These are phyloP conservation scores for Tinea trinotella DNA, from an alignment of 2,888 invertebrate genomes.

Conservation along the genomic window DNA sequence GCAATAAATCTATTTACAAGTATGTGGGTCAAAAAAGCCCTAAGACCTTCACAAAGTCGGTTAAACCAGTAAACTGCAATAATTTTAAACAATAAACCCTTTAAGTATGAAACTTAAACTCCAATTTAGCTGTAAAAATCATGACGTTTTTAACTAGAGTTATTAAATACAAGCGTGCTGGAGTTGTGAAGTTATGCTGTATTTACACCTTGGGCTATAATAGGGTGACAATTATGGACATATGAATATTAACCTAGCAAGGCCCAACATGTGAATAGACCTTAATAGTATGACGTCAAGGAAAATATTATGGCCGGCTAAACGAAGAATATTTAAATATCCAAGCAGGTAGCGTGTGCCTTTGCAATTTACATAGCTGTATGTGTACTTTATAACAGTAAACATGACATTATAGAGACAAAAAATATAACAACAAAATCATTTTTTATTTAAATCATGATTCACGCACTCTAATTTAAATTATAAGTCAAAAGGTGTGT, in stretches of 20 bases:
- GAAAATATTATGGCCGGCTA: constrained; percentile 5
- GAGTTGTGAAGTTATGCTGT: background rate
- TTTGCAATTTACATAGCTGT: constrained; percentile 7
- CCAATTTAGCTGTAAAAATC: constrained; percentile 10
- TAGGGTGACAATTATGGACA: too few relatives aligned
- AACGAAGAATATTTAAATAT: constrained; percentile 9
- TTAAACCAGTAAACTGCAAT: background rate
- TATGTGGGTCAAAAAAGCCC: background rate
- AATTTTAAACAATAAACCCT: background rate
- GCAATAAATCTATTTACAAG: too few relatives aligned
- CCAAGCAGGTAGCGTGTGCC: constrained; percentile 2
- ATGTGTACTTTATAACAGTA: background rate
- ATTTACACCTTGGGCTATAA: too few relatives aligned
- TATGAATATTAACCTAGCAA: too few relatives aligned
- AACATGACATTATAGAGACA: constrained; percentile 10
- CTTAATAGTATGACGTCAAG: constrained; percentile 15
- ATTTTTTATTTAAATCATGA: background rate
- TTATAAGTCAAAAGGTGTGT: too few relatives aligned
- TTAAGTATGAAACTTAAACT: background rate
- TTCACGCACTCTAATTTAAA: background rate
- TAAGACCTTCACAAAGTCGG: background rate
- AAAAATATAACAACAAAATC: background rate
- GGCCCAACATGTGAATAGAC: too few relatives aligned
- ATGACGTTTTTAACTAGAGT: background rate
- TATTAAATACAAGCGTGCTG: constrained; percentile 3